Base-by-base conservation (phyloP, 2,888 invertebrate genomes). In the Hypsopygia costalis region DNA sequence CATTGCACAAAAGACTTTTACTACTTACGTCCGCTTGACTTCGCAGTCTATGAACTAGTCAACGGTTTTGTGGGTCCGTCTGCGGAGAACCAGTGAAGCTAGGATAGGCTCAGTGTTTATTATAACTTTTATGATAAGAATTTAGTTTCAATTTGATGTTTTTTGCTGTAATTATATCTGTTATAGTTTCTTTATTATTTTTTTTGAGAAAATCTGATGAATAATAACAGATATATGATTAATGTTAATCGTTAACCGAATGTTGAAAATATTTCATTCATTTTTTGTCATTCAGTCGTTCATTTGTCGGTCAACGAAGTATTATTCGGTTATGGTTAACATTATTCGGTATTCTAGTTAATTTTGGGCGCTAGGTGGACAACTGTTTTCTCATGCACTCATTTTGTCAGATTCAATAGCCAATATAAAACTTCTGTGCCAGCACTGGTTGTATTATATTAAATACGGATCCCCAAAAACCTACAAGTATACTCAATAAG, bases 11-110 rank as follows among this genome's bases (percentile, higher is more conserved):
- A 54, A 48, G 25, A 30, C 20, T 43, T 36, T 35, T 30, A 29
- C 16, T 40, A 43, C 41, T 36, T 39, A 41, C 30, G 36, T 47
- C 39, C 43, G 37, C 36, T 42, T 45, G 35, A 65, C 52, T 71
- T 67, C 66, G 62, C 58, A 67, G 52, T 64, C 53, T 61, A 50
- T 53, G 68, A 62, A 73, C 83, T 83, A 83, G 82, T 82, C 83
- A 82, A 73, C 68, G 65, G 76, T 75, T 70, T 77, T 77, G 76
- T 69, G 62, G 66, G 62, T 67, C 63, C 67, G 53, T 66, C 50
- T 55, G 65, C 68, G 62, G 62, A 52, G 49, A 62, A 56, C 66
- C 68, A 66, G 36, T 31, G 31, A 31, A 37, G 29, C 10, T 29
- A 10, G 62, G 27, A 25, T 20, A 1, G 30, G 22, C 10, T 37